Evolutionary conservation across 2,113 vertebrate species (phyloP).

Genomic region (Smithornis capensis): DNA sequence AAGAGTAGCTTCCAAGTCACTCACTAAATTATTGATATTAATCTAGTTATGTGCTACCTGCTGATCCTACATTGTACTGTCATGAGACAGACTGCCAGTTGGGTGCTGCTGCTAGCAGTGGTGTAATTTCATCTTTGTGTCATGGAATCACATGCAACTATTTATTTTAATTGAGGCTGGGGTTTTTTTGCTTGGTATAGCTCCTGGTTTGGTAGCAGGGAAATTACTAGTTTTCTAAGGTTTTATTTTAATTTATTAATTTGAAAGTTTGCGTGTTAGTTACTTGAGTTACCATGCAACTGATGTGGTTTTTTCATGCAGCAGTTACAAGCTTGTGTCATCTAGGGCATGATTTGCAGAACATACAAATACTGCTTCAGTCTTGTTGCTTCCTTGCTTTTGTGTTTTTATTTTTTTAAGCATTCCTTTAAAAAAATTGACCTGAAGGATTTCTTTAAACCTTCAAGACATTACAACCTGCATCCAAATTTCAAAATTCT

Average conservation of each 20-base stretch:
- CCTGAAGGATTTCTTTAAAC: not conserved
- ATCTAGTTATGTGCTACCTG: constrained; percentile 34
- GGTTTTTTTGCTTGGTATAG: not conserved
- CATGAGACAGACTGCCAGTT: not conserved
- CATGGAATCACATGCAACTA: not conserved
- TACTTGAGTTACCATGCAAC: not conserved
- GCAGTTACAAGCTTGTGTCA: not conserved
- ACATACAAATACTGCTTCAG: not conserved
- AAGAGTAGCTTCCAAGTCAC: not conserved
- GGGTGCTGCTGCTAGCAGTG: not conserved
- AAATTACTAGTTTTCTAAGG: not conserved
- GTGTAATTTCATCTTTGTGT: constrained; percentile 57
- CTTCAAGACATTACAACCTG: not conserved
- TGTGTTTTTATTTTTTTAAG: not conserved
- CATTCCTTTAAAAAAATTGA: not conserved
- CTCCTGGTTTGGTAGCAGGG: not conserved
- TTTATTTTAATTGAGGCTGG: constrained; percentile 43
- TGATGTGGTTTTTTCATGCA: not conserved
- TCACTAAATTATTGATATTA: constrained; percentile 48
- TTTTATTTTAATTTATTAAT: not conserved
- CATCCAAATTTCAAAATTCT: not conserved
- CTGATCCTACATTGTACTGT: constrained; percentile 4
- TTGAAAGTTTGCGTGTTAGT: not conserved
- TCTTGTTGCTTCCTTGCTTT: not conserved
- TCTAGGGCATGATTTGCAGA: not conserved